These are phyloP conservation scores for Minunthozetes semirufus DNA, from an alignment of 2,888 invertebrate genomes.

Conservation along the genomic window DNA sequence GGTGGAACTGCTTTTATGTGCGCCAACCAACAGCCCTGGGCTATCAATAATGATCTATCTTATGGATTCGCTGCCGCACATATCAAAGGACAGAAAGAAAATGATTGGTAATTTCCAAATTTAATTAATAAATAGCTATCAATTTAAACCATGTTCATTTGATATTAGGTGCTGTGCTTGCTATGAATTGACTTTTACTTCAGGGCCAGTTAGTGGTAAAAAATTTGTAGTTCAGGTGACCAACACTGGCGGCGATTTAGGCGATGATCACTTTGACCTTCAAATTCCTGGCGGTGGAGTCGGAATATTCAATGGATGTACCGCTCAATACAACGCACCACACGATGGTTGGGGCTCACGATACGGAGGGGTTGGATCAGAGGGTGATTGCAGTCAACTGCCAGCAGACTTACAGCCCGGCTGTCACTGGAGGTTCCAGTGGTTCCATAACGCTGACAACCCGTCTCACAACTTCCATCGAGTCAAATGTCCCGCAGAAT, in stretches of 20 bases:
- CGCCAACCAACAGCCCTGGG: conserved; percentile 38
- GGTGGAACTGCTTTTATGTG: conserved; percentile 35
- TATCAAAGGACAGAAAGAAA: conserved; percentile 22
- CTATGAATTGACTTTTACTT: conserved; percentile 34
- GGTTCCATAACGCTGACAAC: conserved; percentile 39
- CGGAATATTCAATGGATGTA: conserved; percentile 38
- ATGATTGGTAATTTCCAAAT: neutral
- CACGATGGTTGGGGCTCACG: conserved; percentile 26
- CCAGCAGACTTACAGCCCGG: conserved; percentile 31
- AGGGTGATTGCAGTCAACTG: conserved; percentile 28
- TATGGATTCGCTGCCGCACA: conserved; percentile 40
- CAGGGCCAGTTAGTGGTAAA: conserved; percentile 33
- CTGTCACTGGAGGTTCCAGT: conserved; percentile 38
- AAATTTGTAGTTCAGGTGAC: conserved; percentile 39
- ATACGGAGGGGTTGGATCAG: conserved; percentile 32
- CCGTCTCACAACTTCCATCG: conserved; percentile 34
- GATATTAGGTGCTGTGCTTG: conserved; percentile 37
- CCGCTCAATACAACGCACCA: conserved; percentile 12
- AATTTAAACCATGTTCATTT: too few species aligned
- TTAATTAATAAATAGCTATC: neutral
- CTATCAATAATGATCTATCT: conserved; percentile 33
- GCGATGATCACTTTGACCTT: conserved; percentile 38
- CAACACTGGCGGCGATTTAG: conserved; percentile 38
- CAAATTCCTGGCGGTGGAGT: conserved; percentile 40
- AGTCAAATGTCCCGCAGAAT: conserved; percentile 34